Evolutionary conservation across 2,113 vertebrate genomes (phyloP), one percentile per base, ranked within the genome.

Genomic region (Calyptommatus sinebrachiatus): DNA sequence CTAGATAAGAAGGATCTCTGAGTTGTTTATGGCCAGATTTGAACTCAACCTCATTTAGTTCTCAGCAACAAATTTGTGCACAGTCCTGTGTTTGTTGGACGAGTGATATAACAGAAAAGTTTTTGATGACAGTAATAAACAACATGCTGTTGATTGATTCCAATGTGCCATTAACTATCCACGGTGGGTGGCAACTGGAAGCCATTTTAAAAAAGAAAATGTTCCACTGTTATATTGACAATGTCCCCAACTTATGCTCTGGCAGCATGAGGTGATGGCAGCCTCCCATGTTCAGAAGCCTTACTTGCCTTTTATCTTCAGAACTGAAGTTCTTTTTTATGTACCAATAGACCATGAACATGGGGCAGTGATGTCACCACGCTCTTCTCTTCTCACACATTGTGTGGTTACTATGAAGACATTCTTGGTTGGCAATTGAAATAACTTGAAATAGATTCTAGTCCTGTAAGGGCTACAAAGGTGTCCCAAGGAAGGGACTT

Each of bases 261-360:
- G 24, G 16, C 57, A 77, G 31, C 73, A 50, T 65, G 65, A 84
- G 77, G 31, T 83, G 73, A 66, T 80, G 46, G 3, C 11, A 85
- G 76, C 66, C 20, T 80, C 75, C 11, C 28, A 12, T 31, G 16
- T 24, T 67, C 68, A 79, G 9, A 79, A 77, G 63, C 18, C 78
- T 57, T 21, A 87, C 57, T n/a, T 22, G 8, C 75, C 77, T 29
- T 57, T 84, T 29, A 78, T 83, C 50, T 85, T 86, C 62, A 29
- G 41, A 73, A 68, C 28, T 67, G 81, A 28, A 41, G 26, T 41
- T 12, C 66, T 70, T 73, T 78, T 63, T 16, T 71, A 1, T 62
- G 53, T 50, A 28, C 35, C 29, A 41, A 0, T 1, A 1, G 73
- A 69, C 62, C 24, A 10, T 73, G 78, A 45, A 72, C 68, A 22